These are phyloP conservation scores for Drosophila subpulchrella DNA, from an alignment of 1,140 invertebrate species.

Conservation along the genomic window DNA sequence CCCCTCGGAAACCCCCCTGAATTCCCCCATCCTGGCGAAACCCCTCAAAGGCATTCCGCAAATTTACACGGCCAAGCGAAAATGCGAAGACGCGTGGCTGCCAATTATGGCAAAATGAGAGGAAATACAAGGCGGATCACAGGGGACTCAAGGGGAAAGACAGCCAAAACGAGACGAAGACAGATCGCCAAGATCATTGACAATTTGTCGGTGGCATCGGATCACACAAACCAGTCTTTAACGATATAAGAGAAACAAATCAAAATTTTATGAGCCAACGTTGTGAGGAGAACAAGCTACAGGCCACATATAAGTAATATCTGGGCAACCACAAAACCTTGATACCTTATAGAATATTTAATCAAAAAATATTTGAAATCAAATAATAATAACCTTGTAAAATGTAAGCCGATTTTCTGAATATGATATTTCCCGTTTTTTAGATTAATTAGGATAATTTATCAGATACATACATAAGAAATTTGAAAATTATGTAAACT, in stretches of 20 bases:
- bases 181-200: constrained; percentile 54
- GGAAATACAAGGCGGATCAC: constrained; percentile 6
- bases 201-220: constrained; percentile 30
- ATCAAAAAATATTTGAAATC: not conserved
- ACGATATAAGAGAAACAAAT: constrained; percentile 14
- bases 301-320: not conserved
- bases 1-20: not conserved
- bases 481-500: too few relatives aligned
- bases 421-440: not conserved
- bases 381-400: not conserved
- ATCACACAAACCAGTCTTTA: constrained; percentile 45
- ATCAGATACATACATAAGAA: too few relatives aligned
- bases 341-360: too few relatives aligned
- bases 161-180: constrained; percentile 42
- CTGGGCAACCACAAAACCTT: not conserved
- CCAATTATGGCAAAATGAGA: constrained; percentile 58
- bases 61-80: constrained; percentile 36
- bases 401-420: not conserved
- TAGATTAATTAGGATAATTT: too few relatives aligned
- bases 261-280: constrained; percentile 3
- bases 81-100: constrained; percentile 61
- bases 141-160: constrained; percentile 8
- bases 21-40: not conserved
- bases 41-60: constrained; percentile 38
- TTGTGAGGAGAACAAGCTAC: not conserved